A percentile compares a stretch with the other conserved stretches of the same genome.
Evolutionary conservation across 2,888 invertebrate genomes (phyloP).

Genomic region (Pterobdella sp.): DNA sequence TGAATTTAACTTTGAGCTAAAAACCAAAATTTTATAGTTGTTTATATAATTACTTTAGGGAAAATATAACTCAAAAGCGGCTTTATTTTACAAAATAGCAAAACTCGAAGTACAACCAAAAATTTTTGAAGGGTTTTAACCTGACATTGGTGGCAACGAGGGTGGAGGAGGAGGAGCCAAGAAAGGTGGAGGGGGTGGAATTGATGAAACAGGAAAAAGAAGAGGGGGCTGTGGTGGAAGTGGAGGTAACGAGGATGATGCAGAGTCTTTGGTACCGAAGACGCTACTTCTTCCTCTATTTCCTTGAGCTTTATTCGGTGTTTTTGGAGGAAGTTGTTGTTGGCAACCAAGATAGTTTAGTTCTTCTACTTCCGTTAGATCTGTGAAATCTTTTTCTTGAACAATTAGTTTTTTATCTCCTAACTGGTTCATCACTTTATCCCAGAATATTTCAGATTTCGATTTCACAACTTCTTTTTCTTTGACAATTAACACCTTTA

Average conservation of each 20-base stretch:
- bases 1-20: too few species aligned
- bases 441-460: slow-evolving; percentile 12
- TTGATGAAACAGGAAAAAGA: not conserved
- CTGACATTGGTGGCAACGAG: not conserved
- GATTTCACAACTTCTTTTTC: not conserved
- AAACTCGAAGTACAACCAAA: not conserved
- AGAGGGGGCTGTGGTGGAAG: not conserved
- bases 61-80: too few species aligned
- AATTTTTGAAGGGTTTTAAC: slow-evolving; percentile 1
- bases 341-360: slow-evolving; percentile 49
- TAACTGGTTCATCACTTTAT: not conserved
- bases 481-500: too few species aligned
- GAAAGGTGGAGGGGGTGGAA: slow-evolving; percentile 19
- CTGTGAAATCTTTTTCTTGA: slow-evolving; percentile 93
- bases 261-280: not conserved
- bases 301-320: too few species aligned
- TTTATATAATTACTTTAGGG: too few species aligned
- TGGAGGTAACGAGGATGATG: not conserved
- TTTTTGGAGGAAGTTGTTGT: not conserved
- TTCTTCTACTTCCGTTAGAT: slow-evolving; percentile 79
- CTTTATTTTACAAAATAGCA: too few species aligned
- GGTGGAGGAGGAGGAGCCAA: slow-evolving; percentile 4
- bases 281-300: not conserved
- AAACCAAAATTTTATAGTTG: too few species aligned
- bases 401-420: slow-evolving; percentile 53